These are phyloP conservation scores for Prosapia bicincta DNA, from an alignment of 2,888 invertebrate species.

Conservation along the genomic window DNA sequence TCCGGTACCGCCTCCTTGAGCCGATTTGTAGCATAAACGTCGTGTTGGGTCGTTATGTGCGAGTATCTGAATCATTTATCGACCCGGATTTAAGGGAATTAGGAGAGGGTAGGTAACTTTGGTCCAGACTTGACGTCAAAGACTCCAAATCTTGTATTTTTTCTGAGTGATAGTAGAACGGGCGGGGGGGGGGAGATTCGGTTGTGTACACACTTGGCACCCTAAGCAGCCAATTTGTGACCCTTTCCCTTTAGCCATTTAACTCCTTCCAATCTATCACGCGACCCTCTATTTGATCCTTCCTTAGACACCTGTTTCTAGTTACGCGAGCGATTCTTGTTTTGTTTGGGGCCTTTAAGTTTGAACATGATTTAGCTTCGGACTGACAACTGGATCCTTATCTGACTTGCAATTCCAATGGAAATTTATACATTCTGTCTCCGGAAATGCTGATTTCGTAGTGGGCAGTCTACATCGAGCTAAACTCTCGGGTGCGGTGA, in stretches of 20 bases:
- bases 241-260: background rate
- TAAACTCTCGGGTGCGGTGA: too few relatives aligned
- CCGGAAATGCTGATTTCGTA: too few relatives aligned
- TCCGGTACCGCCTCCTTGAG: too few relatives aligned
- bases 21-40: too few relatives aligned
- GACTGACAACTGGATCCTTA: too few relatives aligned
- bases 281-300: background rate
- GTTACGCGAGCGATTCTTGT: background rate
- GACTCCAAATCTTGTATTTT: background rate
- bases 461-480: too few relatives aligned
- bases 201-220: background rate
- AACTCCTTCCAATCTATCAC: conserved; percentile 2
- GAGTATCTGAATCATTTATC: background rate
- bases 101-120: background rate
- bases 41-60: too few relatives aligned
- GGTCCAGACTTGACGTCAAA: background rate
- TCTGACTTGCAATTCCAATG: too few relatives aligned
- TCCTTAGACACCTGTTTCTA: background rate
- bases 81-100: background rate
- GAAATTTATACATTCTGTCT: too few relatives aligned
- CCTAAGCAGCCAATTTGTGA: background rate
- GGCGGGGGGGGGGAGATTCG: too few relatives aligned
- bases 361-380: background rate
- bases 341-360: background rate
- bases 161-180: background rate